Percentiles rank a stretch among this genome's conserved stretches.
These are phyloP conservation scores for Betta splendens DNA, from an alignment of 2,797 vertebrate species.

Conservation along the genomic window DNA sequence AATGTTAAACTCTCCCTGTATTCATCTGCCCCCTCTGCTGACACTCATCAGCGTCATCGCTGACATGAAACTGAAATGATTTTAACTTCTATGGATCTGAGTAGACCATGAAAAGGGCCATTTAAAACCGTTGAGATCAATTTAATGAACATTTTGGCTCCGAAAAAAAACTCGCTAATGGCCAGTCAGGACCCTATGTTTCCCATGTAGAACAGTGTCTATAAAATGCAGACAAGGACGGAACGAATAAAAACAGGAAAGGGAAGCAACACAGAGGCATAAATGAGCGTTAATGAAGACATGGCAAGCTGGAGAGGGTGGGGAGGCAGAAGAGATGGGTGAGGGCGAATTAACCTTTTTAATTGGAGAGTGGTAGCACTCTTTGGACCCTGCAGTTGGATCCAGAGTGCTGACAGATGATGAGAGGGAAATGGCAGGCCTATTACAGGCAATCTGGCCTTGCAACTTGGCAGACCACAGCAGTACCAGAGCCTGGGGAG, in stretches of 20 bases:
- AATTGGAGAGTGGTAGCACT: slow-evolving; percentile 78
- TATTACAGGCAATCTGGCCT: slow-evolving; percentile 81
- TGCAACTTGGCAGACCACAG: slow-evolving; percentile 74
- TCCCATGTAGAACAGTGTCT: slow-evolving; percentile 18
- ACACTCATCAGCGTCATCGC: slow-evolving; percentile 11
- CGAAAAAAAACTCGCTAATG: slow-evolving; percentile 27
- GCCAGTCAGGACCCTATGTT: slow-evolving; percentile 4
- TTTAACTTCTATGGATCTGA: slow-evolving; percentile 20
- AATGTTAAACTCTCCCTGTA: neutral
- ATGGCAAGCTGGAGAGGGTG: slow-evolving; percentile 49
- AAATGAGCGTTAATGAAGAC: slow-evolving; percentile 73
- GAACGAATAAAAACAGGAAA: slow-evolving; percentile 8
- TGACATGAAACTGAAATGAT: slow-evolving; percentile 13
- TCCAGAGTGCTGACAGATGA: slow-evolving; percentile 82
- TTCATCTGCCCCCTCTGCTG: slow-evolving; percentile 1
- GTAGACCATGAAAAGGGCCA: slow-evolving; percentile 13
- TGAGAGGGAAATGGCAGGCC: slow-evolving; percentile 79
- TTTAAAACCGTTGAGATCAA: slow-evolving; percentile 23
- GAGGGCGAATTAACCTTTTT: slow-evolving; percentile 82
- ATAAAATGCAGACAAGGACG: slow-evolving; percentile 17
- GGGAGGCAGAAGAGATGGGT: no score
- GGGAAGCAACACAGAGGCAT: slow-evolving; percentile 36
- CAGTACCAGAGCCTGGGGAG: slow-evolving; percentile 77
- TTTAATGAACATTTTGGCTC: slow-evolving; percentile 16
- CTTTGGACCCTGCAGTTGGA: slow-evolving; percentile 77